Base-by-base conservation (phyloP, 2,888 invertebrate genomes). In the Ptychoptera contaminata region DNA sequence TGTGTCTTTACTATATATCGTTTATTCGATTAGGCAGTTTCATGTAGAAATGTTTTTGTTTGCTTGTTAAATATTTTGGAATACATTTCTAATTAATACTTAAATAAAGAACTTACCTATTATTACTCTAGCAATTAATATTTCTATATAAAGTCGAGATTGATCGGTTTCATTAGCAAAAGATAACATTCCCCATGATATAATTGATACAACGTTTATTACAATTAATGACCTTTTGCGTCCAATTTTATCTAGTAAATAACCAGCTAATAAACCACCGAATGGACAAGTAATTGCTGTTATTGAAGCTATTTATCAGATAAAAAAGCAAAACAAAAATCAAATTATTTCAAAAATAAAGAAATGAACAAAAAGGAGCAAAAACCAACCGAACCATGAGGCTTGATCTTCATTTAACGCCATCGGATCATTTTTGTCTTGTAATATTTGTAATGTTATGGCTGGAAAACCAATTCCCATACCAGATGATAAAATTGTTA, bases 381-480 rank as follows among this genome's bases (percentile, higher is more conserved):
- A 3, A 23, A 3, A 23, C 23, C 7, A 23, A 56, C 0, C 82
- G n/a, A 32, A 45, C 45, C 45, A 45, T 23, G 40, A 40, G 3
- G 37, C 37, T 32, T 45, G 31, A n/a, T 41, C 45, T 5, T 45
- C 45, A 32, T 37, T 37, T 8, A 45, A 37, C 10, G 14, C 29
- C 30, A 45, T 14, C 11, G 45, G 37, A 41, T 45, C 40, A 40
- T 40, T 31, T 41, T 37, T 34, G 16, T 35, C 35, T 23, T 23
- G 23, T 8, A 66, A 52, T 40, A 61, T 58, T 3, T 45, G 41
- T 23, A 61, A 44, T 2, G 59, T 57, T 2, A 65, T 56, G 2
- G 65, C 59, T 23, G 65, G 66, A 44, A 62, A 50, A 8, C 62
- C 65, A 36, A 66, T 32, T 0, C 54, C 56, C 55, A 65, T 59